Evolutionary conservation across 2,888 invertebrate species (phyloP), one percentile per base, ranked within the genome.

Genomic region (Xanthorhoe spadicearia): DNA sequence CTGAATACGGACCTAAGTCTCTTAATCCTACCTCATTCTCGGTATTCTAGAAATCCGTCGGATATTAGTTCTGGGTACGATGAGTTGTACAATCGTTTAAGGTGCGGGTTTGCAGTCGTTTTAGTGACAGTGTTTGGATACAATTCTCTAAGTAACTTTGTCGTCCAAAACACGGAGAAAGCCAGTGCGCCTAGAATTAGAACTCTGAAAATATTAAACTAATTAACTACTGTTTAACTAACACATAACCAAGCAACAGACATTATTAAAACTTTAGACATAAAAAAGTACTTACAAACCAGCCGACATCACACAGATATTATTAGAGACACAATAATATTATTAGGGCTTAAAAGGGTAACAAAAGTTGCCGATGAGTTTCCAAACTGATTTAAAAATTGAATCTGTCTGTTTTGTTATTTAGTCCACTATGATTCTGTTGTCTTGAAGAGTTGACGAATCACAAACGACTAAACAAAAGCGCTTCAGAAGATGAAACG

Each of bases 141-240:
- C 0, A 59, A 3, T 59, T 59, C 59, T 59, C 23, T 59, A n/a
- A 70, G n/a, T 17, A 68, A 58, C 57, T 68, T 68, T 6, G 50
- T 13, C 1, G 86, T 83, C 87, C 87, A 87, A 75, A 86, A 87
- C 43, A 79, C 66, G 56, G 87, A 77, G 75, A 87, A 86, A 51
- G 76, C 80, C 59, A 87, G 68, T 50, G 85, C 87, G 53, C 84
- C 85, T 66, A 85, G 65, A 60, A 85, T 69, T 68, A 68, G n/a
- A n/a, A 64, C 10, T 2, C 68, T 68, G 65, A 54, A 68, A 68
- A 58, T 23, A n/a, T 35, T 51, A 17, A 50, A 35, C 19, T 56
- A 19, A n/a, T n/a, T n/a, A n/a, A n/a, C n/a, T n/a, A n/a, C n/a
- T n/a, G n/a, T n/a, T n/a, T n/a, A n/a, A n/a, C n/a, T n/a, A n/a